Conservation (phyloP, 2,797 vertebrate genomes). For the Monodelphis domestica region DNA sequence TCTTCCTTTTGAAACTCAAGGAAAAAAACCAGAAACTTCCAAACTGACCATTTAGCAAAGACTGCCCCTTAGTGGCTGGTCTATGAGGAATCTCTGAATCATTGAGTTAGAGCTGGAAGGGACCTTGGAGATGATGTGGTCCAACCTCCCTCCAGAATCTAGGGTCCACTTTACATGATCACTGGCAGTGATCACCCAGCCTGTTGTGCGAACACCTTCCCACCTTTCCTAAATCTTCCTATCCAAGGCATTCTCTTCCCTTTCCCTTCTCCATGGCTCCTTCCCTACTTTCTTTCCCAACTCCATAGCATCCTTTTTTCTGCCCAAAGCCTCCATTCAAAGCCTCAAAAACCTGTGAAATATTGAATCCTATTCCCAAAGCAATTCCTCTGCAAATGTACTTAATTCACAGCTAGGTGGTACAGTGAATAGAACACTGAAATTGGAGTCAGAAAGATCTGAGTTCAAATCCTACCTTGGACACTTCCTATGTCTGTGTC, state of each 20-base stretch:
- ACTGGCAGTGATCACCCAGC: not conserved
- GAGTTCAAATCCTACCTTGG: not conserved
- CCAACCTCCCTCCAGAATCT: not conserved
- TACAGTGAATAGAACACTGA: not conserved
- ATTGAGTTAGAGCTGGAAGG: not conserved
- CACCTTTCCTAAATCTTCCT: not conserved
- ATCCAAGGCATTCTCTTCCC: not conserved
- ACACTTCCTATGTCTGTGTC: not conserved
- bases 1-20: not conserved
- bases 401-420: not conserved
- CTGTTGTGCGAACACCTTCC: not conserved
- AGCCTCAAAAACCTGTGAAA: not conserved
- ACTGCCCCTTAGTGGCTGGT: not conserved
- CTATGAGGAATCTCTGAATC: not conserved
- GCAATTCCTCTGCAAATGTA: too few species aligned
- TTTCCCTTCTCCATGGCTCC: not conserved
- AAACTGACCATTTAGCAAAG: not conserved
- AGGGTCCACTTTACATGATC: not conserved
- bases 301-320: not conserved
- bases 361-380: not conserved
- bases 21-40: not conserved
- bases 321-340: not conserved
- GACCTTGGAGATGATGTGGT: not conserved
- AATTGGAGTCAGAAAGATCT: not conserved
- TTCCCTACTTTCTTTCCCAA: not conserved